phyloP scores from a whole-genome alignment of 2,888 invertebrate genomes.

The Tipula lateralis region DNA sequence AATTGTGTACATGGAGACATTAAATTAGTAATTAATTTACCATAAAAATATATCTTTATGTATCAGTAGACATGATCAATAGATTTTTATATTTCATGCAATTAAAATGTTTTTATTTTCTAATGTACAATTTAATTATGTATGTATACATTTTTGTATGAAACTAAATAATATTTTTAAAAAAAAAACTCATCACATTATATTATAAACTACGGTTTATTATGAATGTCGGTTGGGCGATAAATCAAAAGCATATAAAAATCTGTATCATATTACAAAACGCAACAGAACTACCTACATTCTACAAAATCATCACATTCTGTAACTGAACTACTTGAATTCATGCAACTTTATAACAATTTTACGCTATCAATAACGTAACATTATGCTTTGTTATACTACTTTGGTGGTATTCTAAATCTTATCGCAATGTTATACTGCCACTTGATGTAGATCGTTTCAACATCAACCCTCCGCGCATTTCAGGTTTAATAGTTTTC shows the following conservation, averaged over 20 bases:
- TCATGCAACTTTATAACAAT: background rate
- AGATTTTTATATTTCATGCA: conserved; percentile 11
- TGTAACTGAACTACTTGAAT: background rate
- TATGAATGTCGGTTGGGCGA: background rate
- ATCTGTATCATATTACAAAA: background rate
- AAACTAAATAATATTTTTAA: background rate
- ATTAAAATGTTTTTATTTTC: background rate
- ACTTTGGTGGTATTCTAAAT: background rate
- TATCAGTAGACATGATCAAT: background rate
- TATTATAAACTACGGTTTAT: background rate
- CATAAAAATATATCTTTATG: too few species aligned
- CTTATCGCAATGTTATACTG: background rate
- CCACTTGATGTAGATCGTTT: background rate
- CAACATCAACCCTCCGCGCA: background rate
- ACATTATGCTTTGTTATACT: background rate
- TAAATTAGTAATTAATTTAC: background rate
- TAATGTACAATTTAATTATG: background rate
- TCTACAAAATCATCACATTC: background rate
- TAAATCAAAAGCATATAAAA: background rate
- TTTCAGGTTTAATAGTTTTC: background rate
- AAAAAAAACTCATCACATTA: background rate
- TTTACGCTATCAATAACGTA: background rate
- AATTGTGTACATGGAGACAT: background rate
- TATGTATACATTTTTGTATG: background rate
- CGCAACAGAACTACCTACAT: background rate